These are phyloP conservation scores for Conops quadrifasciatus DNA, from an alignment of 2,888 invertebrate genomes.

Conservation along the genomic window DNA sequence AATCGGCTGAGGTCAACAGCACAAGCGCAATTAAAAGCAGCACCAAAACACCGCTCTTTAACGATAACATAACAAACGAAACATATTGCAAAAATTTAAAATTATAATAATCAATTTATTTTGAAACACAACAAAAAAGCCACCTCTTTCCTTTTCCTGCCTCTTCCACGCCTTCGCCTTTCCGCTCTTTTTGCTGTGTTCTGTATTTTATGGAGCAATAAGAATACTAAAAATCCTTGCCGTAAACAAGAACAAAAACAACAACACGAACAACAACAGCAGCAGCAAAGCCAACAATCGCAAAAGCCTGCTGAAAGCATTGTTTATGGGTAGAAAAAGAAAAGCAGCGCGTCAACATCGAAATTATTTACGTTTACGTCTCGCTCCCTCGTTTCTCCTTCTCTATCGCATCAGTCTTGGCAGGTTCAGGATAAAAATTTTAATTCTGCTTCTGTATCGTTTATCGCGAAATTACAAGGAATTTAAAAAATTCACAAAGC, in stretches of 20 bases:
- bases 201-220: slow-evolving; percentile 20
- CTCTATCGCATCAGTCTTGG: slow-evolving; percentile 35
- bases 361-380: slow-evolving; percentile 65
- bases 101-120: neutral
- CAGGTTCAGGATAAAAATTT: slow-evolving; percentile 16
- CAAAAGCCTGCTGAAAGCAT: slow-evolving; percentile 42
- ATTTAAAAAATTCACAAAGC: slow-evolving; percentile 11
- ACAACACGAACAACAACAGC: slow-evolving; percentile 21
- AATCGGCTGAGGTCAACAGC: neutral
- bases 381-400: slow-evolving; percentile 57
- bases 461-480: slow-evolving; percentile 25
- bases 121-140: slow-evolving; percentile 1
- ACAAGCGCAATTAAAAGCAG: neutral
- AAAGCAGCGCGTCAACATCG: slow-evolving; percentile 64
- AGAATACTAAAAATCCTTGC: slow-evolving; percentile 17
- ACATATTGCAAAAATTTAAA: neutral
- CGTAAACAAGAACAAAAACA: neutral
- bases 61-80: neutral
- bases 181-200: neutral
- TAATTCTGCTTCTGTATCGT: slow-evolving; percentile 33
- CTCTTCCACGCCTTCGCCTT: neutral
- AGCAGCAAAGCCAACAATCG: slow-evolving; percentile 1
- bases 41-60: neutral
- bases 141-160: neutral
- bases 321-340: slow-evolving; percentile 66